Evolutionary conservation across 2,888 invertebrate species (phyloP), one percentile per base, ranked within the genome.

Genomic region (Luperina nickerlii): DNA sequence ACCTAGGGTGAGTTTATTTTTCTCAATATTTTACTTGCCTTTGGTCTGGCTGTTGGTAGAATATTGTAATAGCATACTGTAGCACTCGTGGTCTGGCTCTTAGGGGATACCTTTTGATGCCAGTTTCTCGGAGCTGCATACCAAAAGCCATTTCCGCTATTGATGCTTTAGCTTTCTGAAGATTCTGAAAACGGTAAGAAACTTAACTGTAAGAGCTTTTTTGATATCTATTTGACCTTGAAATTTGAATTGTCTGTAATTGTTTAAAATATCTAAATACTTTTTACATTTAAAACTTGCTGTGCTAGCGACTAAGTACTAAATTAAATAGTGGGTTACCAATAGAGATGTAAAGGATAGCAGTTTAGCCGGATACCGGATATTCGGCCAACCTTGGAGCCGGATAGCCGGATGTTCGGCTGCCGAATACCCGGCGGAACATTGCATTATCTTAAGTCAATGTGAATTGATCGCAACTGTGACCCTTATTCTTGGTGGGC

Each of bases 121-220:
- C 99, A 0, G 99, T 98, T 92, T 99, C 99, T 87, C 98, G 98
- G 91, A 99, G 97, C 86, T 98, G 98, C 97, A 99, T 98, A 9
- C 99, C 99, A 94, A 99, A 99, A 20, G 99, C 97, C 97, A 99
- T 98, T 96, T 99, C 99, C 1, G 98, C 98, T 71, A 98, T 97
- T 42, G 98, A 99, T 18, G 98, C 98, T 96, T 98, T 98, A 72
- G 98, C 98, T 95, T 98, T 98, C 94, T 98, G 98, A 81, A 98
- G 96, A 94, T 98, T 98, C 98, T 98, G 93, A 62, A 83, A 85
- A 69, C 20, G 7, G 4, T 11, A 24, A 18, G 2, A 51, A 70
- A 32, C 11, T 20, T 32, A 27, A 60, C 18, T 51, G 5, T 15
- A 20, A 69, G 32, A 8, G n/a, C 13, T 13, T 6, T 27, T 27